Evolutionary conservation across 2,113 vertebrate species (phyloP), one percentile per base, ranked within the genome.

Genomic region (Antennarius striatus): DNA sequence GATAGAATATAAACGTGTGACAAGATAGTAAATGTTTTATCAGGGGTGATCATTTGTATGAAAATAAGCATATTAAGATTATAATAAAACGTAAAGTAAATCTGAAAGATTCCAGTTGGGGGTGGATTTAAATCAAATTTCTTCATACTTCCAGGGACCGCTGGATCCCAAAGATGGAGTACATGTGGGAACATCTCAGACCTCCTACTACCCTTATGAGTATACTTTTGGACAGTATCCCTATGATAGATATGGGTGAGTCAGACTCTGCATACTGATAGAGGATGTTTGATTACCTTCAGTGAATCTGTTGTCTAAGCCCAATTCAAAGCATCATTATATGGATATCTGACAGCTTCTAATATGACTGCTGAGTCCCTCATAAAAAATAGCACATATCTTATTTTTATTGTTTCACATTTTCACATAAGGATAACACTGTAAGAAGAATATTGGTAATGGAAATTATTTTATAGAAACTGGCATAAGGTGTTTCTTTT

Each of bases 121-220:
- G 1, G 46, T n/a, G 2, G 51, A 29, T 49, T 54, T 12, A 49
- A 50, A 15, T 10, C 5, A 43, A 30, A 56, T 70, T 64, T 63
- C 39, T 15, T 4, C 5, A 47, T 72, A 36, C 73, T 79, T 75
- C 58, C 91, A 98, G 97, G 94, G 94, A 65, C 89, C 93, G 77
- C 92, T 95, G 52, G 93, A 95, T 63, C 86, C 94, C 32, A 98
- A 96, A 90, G 95, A 95, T 0, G 92, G 89, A 65, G 79, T 93
- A 71, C 93, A 94, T 77, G 85, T 93, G 67, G 92, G 94, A 17
- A 91, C 96, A 15, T 68, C 94, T 17, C 96, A 95, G 64, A 91
- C 94, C 1, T 81, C 93, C 47, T 98, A 96, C 86, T 97, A 96
- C 75, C 95, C 95, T 0, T 98, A 96, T 51, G 96, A 98, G 78